Evolutionary conservation across 2,113 vertebrate genomes (phyloP), one percentile per base, ranked within the genome.

Genomic region (Prionailurus viverrinus): DNA sequence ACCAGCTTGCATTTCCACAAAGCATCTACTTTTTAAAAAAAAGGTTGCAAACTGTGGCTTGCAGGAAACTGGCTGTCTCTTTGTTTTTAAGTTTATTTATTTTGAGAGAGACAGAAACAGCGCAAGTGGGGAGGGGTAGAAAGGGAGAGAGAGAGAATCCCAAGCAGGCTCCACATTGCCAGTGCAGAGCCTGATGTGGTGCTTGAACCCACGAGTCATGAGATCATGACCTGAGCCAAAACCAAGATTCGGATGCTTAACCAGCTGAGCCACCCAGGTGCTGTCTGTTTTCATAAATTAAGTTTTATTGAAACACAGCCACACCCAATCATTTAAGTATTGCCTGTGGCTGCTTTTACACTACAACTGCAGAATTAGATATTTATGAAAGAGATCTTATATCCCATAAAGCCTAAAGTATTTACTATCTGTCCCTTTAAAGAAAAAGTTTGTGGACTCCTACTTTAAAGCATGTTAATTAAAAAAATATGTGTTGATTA

Each of bases 301-400:
- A 89, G 31, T 61, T 91, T 93, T 71, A 71, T 45, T 55, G n/a
- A 95, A 87, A 93, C 83, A 74, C 31, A 91, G 33, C 27, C 69
- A 82, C 13, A 13, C 63, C 15, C 31, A 73, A 33, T 78, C 3
- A 39, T 79, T 48, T 41, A 73, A 82, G 51, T 51, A 63, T 31
- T 39, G 21, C 61, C 5, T 89, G 2, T 66, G 69, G 15, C 31
- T 94, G 33, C 53, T 86, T 79, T 80, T 58, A 76, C 3, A 36
- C 14, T 63, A 41, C 4, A 68, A 29, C 1, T 68, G 2, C 12
- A 76, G 23, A 74, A 33, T 4, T 33, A 48, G 80, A 13, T 88
- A 66, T 81, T 79, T 73, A 61, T 89, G 65, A 63, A n/a, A 51
- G 19, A 73, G 27, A 55, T 45, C 33, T 45, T 51, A 73, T 10